These are phyloP conservation scores for Pyxicephalus adspersus DNA, from an alignment of 2,113 vertebrate genomes.

Conservation along the genomic window DNA sequence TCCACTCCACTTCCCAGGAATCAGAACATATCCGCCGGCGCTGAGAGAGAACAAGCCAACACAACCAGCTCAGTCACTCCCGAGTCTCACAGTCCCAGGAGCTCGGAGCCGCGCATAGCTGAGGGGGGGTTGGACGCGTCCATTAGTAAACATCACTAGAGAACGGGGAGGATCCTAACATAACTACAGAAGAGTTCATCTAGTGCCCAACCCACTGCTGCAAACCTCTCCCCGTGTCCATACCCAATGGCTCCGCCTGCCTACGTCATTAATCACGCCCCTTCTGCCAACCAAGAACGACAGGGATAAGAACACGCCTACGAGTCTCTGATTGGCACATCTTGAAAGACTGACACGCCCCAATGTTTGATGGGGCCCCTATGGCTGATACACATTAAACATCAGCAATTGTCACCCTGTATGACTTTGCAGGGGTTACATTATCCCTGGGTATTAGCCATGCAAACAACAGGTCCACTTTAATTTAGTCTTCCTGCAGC, in stretches of 20 bases:
- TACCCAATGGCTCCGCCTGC: constrained; percentile 11
- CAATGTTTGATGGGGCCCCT: too few relatives aligned
- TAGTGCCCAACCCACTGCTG: constrained; percentile 4
- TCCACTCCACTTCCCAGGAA: too few relatives aligned
- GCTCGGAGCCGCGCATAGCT: constrained; percentile 11
- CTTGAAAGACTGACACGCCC: background rate
- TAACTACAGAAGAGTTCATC: background rate
- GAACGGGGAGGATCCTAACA: constrained; percentile 15
- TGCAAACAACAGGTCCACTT: too few relatives aligned
- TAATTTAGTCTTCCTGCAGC: too few relatives aligned
- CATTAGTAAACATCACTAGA: constrained; percentile 33
- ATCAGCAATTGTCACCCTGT: too few relatives aligned
- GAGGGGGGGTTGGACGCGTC: constrained; percentile 6
- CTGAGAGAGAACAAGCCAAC: background rate
- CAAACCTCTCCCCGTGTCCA: background rate
- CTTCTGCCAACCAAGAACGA: background rate
- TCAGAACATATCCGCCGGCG: background rate
- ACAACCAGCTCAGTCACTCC: constrained; percentile 9
- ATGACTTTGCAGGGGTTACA: too few relatives aligned
- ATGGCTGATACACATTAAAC: too few relatives aligned
- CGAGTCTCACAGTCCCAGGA: constrained; percentile 13
- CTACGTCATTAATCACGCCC: background rate
- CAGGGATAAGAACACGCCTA: background rate
- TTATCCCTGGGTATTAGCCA: too few relatives aligned
- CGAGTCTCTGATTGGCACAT: background rate